phyloP scores from a whole-genome alignment of 2,113 vertebrate genomes.

The Cromileptes altivelis region DNA sequence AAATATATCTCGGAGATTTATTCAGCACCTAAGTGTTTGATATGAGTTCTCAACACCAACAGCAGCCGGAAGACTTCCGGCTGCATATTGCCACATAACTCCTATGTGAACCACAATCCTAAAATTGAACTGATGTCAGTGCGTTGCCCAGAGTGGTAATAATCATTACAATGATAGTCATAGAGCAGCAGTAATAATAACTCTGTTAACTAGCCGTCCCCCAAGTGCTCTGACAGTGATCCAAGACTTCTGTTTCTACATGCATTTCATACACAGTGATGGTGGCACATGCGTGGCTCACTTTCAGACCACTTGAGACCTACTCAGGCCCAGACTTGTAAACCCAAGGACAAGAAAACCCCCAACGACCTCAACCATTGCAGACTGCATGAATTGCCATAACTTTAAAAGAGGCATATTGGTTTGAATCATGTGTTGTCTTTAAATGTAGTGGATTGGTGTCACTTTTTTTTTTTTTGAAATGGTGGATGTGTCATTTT shows the following conservation, averaged over 20 bases:
- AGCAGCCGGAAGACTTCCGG: constrained; percentile 26
- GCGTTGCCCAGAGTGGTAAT: constrained; percentile 65
- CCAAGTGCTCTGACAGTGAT: constrained; percentile 63
- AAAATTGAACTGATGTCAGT: constrained; percentile 78
- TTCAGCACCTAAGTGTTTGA: constrained; percentile 68
- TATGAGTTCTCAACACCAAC: constrained; percentile 52
- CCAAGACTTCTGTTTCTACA: constrained; percentile 30
- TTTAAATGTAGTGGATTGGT: constrained; percentile 16
- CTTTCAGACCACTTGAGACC: constrained; percentile 61
- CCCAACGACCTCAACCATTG: constrained; percentile 59
- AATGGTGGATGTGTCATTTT: constrained; percentile 28
- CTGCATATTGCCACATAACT: constrained; percentile 61
- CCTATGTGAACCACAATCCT: constrained; percentile 75
- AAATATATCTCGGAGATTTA: constrained; percentile 65
- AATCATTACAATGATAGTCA: constrained; percentile 73
- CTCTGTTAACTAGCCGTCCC: constrained; percentile 40
- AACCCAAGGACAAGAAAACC: constrained; percentile 57
- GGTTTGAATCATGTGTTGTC: constrained; percentile 38
- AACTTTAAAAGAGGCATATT: constrained; percentile 22
- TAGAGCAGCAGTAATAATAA: constrained; percentile 60
- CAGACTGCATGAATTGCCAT: constrained; percentile 51
- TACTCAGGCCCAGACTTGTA: constrained; percentile 68
- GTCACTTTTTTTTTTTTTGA: constrained; percentile 1
- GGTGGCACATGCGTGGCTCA: constrained; percentile 39
- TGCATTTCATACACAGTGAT: constrained; percentile 25